phyloP scores from a whole-genome alignment of 2,113 vertebrate species.

The Aepyceros melampus region DNA sequence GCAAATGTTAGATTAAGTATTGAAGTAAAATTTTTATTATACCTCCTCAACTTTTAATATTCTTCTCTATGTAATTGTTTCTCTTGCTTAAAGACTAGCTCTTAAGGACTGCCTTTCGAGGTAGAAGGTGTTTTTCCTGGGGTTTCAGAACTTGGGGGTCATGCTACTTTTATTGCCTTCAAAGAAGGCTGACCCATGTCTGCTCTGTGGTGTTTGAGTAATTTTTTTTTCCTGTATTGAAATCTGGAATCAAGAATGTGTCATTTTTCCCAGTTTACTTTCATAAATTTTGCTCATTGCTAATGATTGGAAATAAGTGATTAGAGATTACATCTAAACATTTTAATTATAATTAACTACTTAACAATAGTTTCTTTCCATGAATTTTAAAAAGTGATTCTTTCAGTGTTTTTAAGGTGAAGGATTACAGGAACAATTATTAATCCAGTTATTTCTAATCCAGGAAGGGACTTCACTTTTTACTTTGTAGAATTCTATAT shows the following conservation, averaged over 20 bases:
- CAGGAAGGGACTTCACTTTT: neutral
- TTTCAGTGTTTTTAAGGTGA: constrained; percentile 20
- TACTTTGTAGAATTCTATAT: neutral
- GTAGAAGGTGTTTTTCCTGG: neutral
- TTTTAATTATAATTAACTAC: neutral
- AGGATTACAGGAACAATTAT: neutral
- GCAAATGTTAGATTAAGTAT: neutral
- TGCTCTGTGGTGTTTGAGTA: neutral
- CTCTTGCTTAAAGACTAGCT: neutral
- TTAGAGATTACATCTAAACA: neutral
- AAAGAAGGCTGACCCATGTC: neutral
- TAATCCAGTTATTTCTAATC: constrained; percentile 13
- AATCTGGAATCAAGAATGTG: neutral
- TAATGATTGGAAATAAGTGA: neutral
- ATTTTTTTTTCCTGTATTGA: neutral
- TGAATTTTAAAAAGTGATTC: neutral
- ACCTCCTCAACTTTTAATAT: neutral
- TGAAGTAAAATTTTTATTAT: constrained; percentile 24
- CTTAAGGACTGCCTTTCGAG: neutral
- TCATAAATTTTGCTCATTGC: neutral
- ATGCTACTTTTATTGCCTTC: neutral
- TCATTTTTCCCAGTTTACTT: neutral
- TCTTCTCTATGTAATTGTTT: neutral
- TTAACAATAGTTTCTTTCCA: constrained; percentile 12
- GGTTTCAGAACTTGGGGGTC: neutral